Conservation (phyloP, 2,113 vertebrate species). For the Cynopterus brachyotis region DNA sequence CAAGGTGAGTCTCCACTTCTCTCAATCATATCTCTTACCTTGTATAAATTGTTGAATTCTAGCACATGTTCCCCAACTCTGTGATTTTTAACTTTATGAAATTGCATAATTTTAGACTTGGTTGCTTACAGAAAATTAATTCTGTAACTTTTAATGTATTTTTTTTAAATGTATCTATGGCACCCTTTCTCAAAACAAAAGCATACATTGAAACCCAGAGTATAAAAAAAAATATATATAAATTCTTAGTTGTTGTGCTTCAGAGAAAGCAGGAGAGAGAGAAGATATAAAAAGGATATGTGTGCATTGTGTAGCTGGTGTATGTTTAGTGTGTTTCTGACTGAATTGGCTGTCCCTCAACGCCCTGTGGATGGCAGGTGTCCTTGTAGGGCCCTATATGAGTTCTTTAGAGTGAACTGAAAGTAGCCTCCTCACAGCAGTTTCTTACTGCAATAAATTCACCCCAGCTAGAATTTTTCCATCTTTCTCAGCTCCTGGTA, state of each 20-base stretch:
- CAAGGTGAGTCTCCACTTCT: not conserved
- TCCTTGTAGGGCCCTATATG: not conserved
- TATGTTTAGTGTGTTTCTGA: no score
- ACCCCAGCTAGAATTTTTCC: not conserved
- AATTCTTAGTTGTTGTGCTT: not conserved
- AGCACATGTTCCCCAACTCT: not conserved
- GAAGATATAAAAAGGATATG: no score
- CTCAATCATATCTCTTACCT: not conserved
- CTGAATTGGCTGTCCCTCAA: not conserved
- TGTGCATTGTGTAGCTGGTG: fast-evolving
- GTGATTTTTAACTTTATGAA: not conserved
- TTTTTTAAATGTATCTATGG: not conserved
- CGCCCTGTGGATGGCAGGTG: not conserved
- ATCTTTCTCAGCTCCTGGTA: not conserved
- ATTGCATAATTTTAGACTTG: not conserved
- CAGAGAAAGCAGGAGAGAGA: not conserved
- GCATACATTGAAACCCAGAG: not conserved
- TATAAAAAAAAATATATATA: not conserved
- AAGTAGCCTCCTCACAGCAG: not conserved
- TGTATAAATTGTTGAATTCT: not conserved
- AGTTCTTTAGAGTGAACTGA: not conserved
- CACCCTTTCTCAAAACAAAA: not conserved
- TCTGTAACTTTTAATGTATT: not conserved
- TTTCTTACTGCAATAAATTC: not conserved
- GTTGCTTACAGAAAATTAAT: not conserved